Evolutionary conservation across 2,888 invertebrate genomes (phyloP).

Genomic region (Chrysina gloriosa): DNA sequence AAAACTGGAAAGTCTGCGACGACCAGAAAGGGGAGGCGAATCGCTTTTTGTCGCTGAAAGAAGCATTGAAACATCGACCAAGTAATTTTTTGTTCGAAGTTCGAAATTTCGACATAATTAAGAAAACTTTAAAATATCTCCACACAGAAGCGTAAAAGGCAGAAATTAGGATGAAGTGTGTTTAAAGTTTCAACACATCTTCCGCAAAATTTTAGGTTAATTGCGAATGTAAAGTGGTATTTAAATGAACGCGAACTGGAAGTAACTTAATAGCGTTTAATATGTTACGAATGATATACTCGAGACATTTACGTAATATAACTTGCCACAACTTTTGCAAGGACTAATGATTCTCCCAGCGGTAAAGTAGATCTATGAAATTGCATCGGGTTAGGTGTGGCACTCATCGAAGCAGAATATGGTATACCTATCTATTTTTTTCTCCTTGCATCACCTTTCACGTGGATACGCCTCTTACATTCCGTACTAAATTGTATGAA

Average conservation of each 20-base stretch:
- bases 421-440: neutral
- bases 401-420: constrained; percentile 1
- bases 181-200: neutral
- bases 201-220: neutral
- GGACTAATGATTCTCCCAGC: constrained; percentile 9
- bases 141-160: too few relatives aligned
- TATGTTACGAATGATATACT: neutral
- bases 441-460: constrained; percentile 13
- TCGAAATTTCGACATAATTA: neutral
- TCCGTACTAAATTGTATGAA: neutral
- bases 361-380: constrained; percentile 8
- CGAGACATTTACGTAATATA: neutral
- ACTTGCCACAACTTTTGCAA: constrained; percentile 4
- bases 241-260: neutral
- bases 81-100: neutral
- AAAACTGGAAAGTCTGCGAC: neutral
- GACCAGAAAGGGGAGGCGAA: neutral
- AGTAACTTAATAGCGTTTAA: neutral
- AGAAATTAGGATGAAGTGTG: too few relatives aligned
- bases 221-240: too few relatives aligned
- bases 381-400: constrained; percentile 10
- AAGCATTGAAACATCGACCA: neutral
- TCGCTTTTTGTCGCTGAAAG: neutral
- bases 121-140: too few relatives aligned
- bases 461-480: constrained; percentile 10